Evolutionary conservation across 2,113 vertebrate species (phyloP).

Genomic region (Oxygymnocypris stewartii): DNA sequence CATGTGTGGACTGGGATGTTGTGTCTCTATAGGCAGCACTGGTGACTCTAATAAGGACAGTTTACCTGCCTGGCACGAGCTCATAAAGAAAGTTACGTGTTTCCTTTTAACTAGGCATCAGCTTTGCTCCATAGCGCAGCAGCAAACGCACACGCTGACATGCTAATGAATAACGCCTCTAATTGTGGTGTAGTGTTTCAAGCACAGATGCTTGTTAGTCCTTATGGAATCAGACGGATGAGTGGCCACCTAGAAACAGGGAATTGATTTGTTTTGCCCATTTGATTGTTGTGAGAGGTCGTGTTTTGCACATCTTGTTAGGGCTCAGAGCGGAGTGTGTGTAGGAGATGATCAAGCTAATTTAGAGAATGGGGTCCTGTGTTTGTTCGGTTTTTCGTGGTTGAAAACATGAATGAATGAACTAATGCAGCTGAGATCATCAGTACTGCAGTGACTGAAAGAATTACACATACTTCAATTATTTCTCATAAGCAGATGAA

Average conservation of each 20-base stretch:
- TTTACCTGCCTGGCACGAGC: conserved; percentile 15
- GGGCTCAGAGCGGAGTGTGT: not conserved
- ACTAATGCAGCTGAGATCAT: not conserved
- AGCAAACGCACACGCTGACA: not conserved
- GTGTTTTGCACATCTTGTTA: conserved; percentile 2
- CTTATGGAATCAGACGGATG: conserved; percentile 9
- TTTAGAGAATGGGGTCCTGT: not conserved
- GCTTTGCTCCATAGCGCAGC: conserved; percentile 1
- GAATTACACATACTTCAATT: not conserved
- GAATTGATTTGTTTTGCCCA: conserved; percentile 27
- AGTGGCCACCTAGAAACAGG: conserved; percentile 12
- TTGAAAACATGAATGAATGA: not conserved
- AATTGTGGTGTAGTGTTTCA: conserved; percentile 22
- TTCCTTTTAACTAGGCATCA: conserved; percentile 18
- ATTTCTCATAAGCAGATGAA: not conserved
- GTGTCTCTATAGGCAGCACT: not conserved
- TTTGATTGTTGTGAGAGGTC: conserved; percentile 24
- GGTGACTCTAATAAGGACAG: conserved; percentile 10
- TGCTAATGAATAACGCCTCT: not conserved
- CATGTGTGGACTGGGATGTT: not conserved
- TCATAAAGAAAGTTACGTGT: not conserved
- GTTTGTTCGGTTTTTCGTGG: not conserved
- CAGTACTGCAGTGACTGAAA: not conserved
- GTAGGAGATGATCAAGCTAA: not conserved
- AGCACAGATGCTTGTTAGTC: conserved; percentile 30